A percentile compares a stretch with the other conserved stretches of the same genome.
Evolutionary conservation across 2,113 vertebrate genomes (phyloP).

Genomic region (Oreochromis aureus): DNA sequence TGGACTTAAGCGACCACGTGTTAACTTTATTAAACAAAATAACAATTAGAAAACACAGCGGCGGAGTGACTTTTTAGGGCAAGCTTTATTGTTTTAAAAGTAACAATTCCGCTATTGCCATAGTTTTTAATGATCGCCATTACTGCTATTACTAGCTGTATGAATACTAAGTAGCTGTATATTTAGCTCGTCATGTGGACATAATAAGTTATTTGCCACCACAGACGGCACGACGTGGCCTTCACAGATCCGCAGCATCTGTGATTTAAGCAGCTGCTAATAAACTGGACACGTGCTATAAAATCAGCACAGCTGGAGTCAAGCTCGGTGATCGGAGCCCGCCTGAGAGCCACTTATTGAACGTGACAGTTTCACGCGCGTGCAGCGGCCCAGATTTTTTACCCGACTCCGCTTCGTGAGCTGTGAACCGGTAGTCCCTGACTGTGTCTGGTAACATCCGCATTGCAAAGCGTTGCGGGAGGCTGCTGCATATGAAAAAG

Average conservation of each 20-base stretch:
- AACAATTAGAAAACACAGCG: not conserved
- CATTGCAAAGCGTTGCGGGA: slow-evolving; percentile 56
- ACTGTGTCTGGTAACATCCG: slow-evolving; percentile 64
- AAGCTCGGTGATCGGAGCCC: not conserved
- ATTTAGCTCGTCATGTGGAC: not conserved
- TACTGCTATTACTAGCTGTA: not conserved
- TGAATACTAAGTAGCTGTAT: not conserved
- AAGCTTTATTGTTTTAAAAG: not conserved
- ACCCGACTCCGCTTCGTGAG: not conserved
- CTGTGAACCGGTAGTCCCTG: not conserved
- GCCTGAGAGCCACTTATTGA: not conserved
- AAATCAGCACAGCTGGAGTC: not conserved
- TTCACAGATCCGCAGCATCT: not conserved
- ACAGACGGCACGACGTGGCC: not conserved
- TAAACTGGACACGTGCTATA: slow-evolving; percentile 38
- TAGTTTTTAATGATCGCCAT: not conserved
- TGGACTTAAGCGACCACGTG: not conserved
- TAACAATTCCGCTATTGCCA: not conserved
- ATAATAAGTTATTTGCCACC: not conserved
- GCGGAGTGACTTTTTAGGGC: not conserved
- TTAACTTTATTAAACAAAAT: not conserved
- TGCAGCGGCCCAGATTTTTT: not conserved
- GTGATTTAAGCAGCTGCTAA: slow-evolving; percentile 7
- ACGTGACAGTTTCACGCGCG: slow-evolving; percentile 5
- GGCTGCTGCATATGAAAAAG: slow-evolving; percentile 48